Conservation (phyloP, 1,140 invertebrate genomes). For the Drosophila ironensis region DNA sequence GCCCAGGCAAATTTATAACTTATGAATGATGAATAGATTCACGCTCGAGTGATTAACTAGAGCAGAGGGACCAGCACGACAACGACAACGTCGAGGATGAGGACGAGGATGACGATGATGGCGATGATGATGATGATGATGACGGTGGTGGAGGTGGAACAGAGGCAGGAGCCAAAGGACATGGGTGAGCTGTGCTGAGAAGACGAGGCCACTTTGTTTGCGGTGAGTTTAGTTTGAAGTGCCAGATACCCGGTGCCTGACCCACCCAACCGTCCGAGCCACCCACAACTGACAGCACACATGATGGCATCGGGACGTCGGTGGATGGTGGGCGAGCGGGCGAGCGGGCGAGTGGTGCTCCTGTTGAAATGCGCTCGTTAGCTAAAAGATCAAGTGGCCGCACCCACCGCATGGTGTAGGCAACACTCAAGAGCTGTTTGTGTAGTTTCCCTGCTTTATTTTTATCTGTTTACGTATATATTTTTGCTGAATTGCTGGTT, state of each 20-base stretch:
- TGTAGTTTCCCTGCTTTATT: slow-evolving; percentile 67
- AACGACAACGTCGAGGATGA: neutral
- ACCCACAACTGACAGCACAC: slow-evolving; percentile 46
- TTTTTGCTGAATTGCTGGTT: slow-evolving; percentile 67
- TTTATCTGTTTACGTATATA: slow-evolving; percentile 9
- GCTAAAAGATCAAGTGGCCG: slow-evolving; percentile 76
- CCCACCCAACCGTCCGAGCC: slow-evolving; percentile 15
- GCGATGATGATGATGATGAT: neutral
- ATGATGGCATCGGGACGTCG: slow-evolving; percentile 20
- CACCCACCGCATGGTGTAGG: slow-evolving; percentile 45
- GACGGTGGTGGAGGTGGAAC: neutral
- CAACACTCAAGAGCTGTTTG: slow-evolving; percentile 76
- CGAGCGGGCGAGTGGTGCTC: slow-evolving; percentile 27
- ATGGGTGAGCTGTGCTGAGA: slow-evolving; percentile 34
- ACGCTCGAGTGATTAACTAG: slow-evolving; percentile 81
- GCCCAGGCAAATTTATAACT: slow-evolving; percentile 76
- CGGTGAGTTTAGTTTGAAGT: slow-evolving; percentile 81
- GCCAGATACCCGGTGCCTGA: slow-evolving; percentile 69
- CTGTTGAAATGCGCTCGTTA: slow-evolving; percentile 77
- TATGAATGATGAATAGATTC: slow-evolving; percentile 81
- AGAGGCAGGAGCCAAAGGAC: slow-evolving; percentile 27
- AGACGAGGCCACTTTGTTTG: slow-evolving; percentile 78
- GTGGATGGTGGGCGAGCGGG: no score
- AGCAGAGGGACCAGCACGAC: slow-evolving; percentile 30
- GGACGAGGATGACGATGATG: neutral